Conservation (phyloP, 23 tunicate species). For the Pegea sp. region DNA sequence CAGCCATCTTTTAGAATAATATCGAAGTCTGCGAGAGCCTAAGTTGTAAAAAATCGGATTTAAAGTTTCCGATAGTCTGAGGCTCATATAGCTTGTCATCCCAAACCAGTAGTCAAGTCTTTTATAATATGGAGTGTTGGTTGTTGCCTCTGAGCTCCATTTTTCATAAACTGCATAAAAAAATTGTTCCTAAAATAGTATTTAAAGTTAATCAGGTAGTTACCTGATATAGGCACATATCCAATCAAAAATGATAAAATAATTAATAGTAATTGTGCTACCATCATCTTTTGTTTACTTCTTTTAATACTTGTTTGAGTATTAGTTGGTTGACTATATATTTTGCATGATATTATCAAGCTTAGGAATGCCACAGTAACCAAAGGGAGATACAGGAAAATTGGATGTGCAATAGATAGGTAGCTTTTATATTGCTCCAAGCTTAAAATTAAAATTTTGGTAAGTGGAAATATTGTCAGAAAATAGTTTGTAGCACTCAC, state of each 20-base stretch:
- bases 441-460: constrained; percentile 1
- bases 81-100: constrained; percentile 41
- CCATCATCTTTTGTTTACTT: constrained; percentile 14
- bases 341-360: too few species aligned
- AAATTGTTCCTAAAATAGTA: neutral
- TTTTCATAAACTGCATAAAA: constrained; percentile 19
- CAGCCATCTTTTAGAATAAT: too few species aligned
- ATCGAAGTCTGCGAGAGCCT: constrained; percentile 57
- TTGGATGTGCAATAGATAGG: constrained; percentile 12
- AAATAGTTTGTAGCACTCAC: constrained; percentile 4
- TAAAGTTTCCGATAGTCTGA: constrained; percentile 70
- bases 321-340: too few species aligned
- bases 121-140: constrained; percentile 6
- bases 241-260: constrained; percentile 24
- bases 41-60: constrained; percentile 81
- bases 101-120: constrained; percentile 62
- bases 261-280: constrained; percentile 11
- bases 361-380: constrained; percentile 22
- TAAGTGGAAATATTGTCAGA: neutral
- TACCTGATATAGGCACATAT: constrained; percentile 31
- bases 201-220: neutral
- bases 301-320: too few species aligned
- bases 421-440: constrained; percentile 9
- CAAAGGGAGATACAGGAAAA: constrained; percentile 33
- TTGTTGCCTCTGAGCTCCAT: constrained; percentile 14